phyloP scores from a whole-genome alignment of 2,797 vertebrate species.

The Choloepus didactylus region DNA sequence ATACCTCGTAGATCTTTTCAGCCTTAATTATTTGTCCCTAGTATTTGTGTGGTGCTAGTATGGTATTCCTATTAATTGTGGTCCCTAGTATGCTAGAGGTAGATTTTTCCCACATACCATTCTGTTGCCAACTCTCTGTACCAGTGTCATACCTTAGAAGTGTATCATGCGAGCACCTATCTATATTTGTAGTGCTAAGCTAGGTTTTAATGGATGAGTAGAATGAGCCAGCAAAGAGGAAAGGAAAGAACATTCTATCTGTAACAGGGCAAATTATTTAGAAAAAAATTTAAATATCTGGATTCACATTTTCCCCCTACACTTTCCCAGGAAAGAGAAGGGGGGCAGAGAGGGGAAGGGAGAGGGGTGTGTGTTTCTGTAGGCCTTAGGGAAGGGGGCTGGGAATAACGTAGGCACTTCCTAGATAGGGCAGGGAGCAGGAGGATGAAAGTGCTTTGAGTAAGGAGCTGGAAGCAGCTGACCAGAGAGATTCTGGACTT shows the following conservation, averaged over 20 bases:
- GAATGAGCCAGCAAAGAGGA: slow-evolving; percentile 22
- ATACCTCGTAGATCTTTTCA: too few relatives aligned
- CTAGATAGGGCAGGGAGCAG: neutral
- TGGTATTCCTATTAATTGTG: too few relatives aligned
- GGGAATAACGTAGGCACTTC: neutral
- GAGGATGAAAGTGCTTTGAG: neutral
- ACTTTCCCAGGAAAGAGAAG: slow-evolving; percentile 23
- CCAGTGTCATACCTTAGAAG: too few relatives aligned
- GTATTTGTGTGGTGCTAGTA: too few relatives aligned
- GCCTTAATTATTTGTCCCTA: too few relatives aligned
- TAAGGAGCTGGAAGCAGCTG: neutral
- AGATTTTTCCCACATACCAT: too few relatives aligned
- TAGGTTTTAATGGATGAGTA: slow-evolving; percentile 55
- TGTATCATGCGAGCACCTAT: too few relatives aligned
- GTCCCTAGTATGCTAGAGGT: too few relatives aligned
- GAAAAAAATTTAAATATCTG: slow-evolving; percentile 51
- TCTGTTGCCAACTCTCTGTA: too few relatives aligned
- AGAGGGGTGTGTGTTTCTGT: neutral
- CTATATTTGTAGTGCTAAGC: neutral
- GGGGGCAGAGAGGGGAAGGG: neutral
- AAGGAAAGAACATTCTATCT: neutral
- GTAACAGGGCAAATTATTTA: slow-evolving; percentile 30
- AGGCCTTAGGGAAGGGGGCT: neutral
- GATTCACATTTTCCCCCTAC: neutral
- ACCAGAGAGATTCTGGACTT: slow-evolving; percentile 12